Evolutionary conservation across 2,113 vertebrate genomes (phyloP).

Genomic region (Lipotes vexillifer): DNA sequence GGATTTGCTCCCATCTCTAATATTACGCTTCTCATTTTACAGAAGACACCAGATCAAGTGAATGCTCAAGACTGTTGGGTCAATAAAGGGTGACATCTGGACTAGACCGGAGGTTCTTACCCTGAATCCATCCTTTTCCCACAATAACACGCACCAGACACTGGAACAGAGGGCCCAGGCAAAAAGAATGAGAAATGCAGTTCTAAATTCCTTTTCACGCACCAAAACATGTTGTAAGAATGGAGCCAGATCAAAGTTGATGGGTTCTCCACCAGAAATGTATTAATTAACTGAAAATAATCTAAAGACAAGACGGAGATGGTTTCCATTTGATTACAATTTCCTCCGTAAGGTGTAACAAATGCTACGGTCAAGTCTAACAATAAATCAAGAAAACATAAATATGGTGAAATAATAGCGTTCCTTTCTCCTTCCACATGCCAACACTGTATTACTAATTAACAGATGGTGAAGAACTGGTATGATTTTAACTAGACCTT

Average conservation of each 20-base stretch:
- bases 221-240: neutral
- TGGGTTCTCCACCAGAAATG: neutral
- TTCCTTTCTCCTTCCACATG: neutral
- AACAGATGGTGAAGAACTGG: neutral
- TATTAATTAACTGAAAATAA: neutral
- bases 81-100: accelerated
- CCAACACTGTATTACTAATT: neutral
- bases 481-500: neutral
- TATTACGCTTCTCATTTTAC: neutral
- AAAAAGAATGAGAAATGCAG: neutral
- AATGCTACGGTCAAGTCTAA: no score
- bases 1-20: no score
- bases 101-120: neutral
- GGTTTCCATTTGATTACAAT: neutral
- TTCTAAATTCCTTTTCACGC: neutral
- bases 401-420: neutral
- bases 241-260: neutral
- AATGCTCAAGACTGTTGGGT: neutral
- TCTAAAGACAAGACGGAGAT: neutral
- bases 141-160: neutral
- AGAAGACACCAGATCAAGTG: neutral
- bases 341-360: neutral
- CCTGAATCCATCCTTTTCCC: neutral
- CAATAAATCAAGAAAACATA: neutral
- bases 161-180: neutral